These are phyloP conservation scores for Parasteatoda lunata DNA, from an alignment of 2,888 invertebrate species.

Conservation along the genomic window DNA sequence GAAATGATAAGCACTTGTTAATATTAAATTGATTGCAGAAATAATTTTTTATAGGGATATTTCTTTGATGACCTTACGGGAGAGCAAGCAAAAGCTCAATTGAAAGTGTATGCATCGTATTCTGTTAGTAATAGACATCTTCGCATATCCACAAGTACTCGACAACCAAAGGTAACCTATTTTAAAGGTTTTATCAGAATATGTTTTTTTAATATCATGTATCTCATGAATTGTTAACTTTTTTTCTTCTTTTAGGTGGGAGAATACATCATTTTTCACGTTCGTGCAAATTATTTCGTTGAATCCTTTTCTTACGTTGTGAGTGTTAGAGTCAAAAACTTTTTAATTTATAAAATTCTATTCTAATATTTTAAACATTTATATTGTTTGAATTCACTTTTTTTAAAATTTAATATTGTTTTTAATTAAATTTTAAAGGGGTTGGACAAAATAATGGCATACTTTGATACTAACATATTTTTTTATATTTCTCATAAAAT, in stretches of 20 bases:
- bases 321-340: conserved; percentile 10
- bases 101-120: conserved; percentile 84
- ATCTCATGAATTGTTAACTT: conserved; percentile 35
- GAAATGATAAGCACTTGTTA: too few relatives aligned
- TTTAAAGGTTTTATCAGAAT: conserved; percentile 13
- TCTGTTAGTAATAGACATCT: conserved; percentile 89
- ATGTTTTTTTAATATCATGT: neutral
- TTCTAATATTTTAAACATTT: too few relatives aligned
- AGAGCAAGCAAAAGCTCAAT: conserved; percentile 81
- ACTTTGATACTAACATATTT: too few relatives aligned
- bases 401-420: too few relatives aligned
- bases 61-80: conserved; percentile 81
- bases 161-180: conserved; percentile 80
- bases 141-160: conserved; percentile 89
- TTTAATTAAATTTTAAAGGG: too few relatives aligned
- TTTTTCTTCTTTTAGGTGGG: conserved; percentile 81
- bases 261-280: conserved; percentile 94
- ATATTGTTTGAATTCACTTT: too few relatives aligned
- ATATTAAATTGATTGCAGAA: too few relatives aligned
- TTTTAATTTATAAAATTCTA: too few relatives aligned
- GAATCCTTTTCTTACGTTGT: conserved; percentile 90
- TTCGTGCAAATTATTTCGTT: conserved; percentile 91
- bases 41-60: conserved; percentile 76
- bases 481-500: too few relatives aligned
- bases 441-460: too few relatives aligned